Percentiles rank a stretch among this genome's conserved stretches.
These are phyloP conservation scores for Prunella strophiata DNA, from an alignment of 2,797 vertebrate genomes.

Conservation along the genomic window DNA sequence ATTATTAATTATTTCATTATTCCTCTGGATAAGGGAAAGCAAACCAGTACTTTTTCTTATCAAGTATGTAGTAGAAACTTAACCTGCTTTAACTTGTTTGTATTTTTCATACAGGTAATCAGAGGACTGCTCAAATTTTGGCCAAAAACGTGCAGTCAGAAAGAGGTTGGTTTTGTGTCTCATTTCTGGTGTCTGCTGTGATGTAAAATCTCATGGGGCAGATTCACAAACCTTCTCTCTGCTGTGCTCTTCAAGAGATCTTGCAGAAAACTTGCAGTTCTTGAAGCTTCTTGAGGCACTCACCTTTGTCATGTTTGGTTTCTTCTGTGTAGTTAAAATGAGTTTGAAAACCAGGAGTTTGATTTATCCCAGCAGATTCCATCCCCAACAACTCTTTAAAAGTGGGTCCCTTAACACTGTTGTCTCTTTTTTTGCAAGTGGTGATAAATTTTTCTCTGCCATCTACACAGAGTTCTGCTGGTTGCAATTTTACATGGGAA, in stretches of 20 bases:
- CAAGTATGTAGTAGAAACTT: background rate
- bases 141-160: constrained; percentile 99
- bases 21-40: background rate
- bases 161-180: constrained; percentile 86
- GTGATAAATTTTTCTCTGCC: background rate
- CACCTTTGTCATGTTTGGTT: background rate
- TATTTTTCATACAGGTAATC: constrained; percentile 86
- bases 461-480: background rate
- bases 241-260: background rate
- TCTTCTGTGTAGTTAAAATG: background rate
- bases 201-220: no score
- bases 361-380: background rate
- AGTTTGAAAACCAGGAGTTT: background rate
- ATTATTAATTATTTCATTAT: no score
- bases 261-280: background rate
- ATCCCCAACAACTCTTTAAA: background rate
- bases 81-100: constrained; percentile 23
- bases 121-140: constrained; percentile 97
- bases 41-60: background rate
- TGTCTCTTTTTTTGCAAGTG: background rate
- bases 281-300: background rate
- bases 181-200: background rate
- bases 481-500: background rate
- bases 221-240: background rate
- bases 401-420: background rate